Percentiles rank a stretch among this genome's conserved stretches.
Conservation (phyloP, 2,888 invertebrate species). For the Drosophila kambysellisi region DNA sequence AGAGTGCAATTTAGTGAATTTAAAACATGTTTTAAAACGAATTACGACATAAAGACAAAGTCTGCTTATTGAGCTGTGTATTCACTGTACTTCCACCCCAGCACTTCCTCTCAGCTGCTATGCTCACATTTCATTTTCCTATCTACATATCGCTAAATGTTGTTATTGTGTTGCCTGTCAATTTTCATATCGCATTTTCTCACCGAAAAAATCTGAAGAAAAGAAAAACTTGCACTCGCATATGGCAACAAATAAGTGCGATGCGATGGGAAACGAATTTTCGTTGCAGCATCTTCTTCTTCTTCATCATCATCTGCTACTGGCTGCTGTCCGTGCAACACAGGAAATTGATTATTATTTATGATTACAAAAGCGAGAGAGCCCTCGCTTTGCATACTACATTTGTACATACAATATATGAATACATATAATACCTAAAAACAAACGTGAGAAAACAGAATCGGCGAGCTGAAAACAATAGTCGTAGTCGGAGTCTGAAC, state of each 20-base stretch:
- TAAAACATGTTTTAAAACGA: background rate
- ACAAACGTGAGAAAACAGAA: slow-evolving; percentile 48
- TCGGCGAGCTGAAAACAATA: slow-evolving; percentile 31
- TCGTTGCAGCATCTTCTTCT: slow-evolving; percentile 19
- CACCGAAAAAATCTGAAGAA: slow-evolving; percentile 33
- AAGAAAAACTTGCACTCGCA: slow-evolving; percentile 67
- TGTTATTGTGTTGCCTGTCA: slow-evolving; percentile 56
- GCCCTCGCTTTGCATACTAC: slow-evolving; percentile 47
- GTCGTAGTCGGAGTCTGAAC: slow-evolving; percentile 1
- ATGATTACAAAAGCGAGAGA: slow-evolving; percentile 56
- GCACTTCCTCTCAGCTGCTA: slow-evolving; percentile 13
- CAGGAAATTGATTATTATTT: slow-evolving; percentile 81
- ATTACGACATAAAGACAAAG: background rate
- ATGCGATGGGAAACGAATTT: slow-evolving; percentile 77
- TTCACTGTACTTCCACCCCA: slow-evolving; percentile 1
- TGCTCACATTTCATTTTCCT: slow-evolving; percentile 23
- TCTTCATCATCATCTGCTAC: background rate
- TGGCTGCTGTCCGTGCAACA: background rate
- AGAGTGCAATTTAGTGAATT: background rate
- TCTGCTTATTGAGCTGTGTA: background rate
- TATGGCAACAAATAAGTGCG: slow-evolving; percentile 61
- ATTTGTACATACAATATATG: background rate
- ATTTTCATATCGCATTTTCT: slow-evolving; percentile 68
- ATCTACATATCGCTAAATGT: slow-evolving; percentile 35
- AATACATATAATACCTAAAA: background rate